Evolutionary conservation across 35 echinoderm and acorn worm species (phyloP).

Genomic region (Lytechinus pictus): DNA sequence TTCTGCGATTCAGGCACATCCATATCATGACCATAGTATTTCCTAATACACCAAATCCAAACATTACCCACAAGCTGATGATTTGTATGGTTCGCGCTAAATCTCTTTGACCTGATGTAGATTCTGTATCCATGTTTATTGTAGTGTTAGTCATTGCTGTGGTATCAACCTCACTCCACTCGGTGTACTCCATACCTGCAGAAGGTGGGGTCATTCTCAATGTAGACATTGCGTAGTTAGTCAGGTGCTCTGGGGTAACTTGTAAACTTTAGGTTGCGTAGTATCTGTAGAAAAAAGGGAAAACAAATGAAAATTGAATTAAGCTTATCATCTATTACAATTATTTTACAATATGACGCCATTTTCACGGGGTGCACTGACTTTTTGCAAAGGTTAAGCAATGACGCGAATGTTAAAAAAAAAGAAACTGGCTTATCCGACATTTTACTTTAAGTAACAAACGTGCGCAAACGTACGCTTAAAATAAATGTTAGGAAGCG

Average conservation of each 20-base stretch:
- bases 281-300: background rate
- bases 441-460: no score
- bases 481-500: no score
- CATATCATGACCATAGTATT: constrained; percentile 78
- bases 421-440: no score
- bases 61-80: constrained; percentile 71
- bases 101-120: background rate
- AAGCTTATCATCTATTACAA: no score
- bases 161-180: background rate
- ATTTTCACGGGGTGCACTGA: no score
- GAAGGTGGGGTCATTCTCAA: constrained; percentile 29
- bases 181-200: constrained; percentile 27
- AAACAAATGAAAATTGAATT: background rate
- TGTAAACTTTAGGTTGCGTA: background rate
- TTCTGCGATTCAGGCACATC: constrained; percentile 76
- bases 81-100: constrained; percentile 27
- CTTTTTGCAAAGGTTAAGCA: no score
- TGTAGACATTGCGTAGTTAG: background rate
- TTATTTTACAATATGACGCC: no score
- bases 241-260: background rate
- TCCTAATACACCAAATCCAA: constrained; percentile 74
- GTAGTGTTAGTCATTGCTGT: background rate
- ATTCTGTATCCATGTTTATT: background rate
- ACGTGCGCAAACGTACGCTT: no score
- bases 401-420: no score